Evolutionary conservation across 2,888 invertebrate genomes (phyloP), one percentile per base, ranked within the genome.

Genomic region (Pollenia griseotomentosa): DNA sequence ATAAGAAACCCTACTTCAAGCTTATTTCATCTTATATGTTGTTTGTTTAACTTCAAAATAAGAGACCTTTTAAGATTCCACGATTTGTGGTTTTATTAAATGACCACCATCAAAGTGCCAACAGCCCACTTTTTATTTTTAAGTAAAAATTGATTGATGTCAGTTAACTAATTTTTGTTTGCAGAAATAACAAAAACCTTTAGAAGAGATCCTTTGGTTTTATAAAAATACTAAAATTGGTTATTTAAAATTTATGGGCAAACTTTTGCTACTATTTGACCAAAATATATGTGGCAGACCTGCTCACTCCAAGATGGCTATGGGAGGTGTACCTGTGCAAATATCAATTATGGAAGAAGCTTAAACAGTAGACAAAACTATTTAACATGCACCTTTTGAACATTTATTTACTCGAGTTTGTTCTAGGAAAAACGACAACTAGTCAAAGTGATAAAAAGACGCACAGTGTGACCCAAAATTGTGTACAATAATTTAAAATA

Each of bases 91-190:
- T 57, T 23, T 53, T 55, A 23, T 48, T 42, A 78, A 83, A 57
- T 80, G 88, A 78, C 86, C 88, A 86, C 84, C 83, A 86, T 74
- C 65, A 59, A 71, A 86, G 86, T 88, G 88, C 81, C 81, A 88
- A 88, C 86, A 88, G 83, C 71, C 71, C 57, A 85, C 59, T 78
- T 75, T 63, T 68, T 33, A 44, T n/a, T 48, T 63, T 48, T 63
- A 19, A 71, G 55, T 71, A 70, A 44, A 55, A 63, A 81, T 81
- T 88, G 88, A 88, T 88, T 88, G 86, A 88, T 88, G 88, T 59
- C 70, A 63, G 79, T 53, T 59, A 53, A 19, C 63, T 14, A 61
- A 44, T 33, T 65, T 79, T 19, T 42, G 16, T 12, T 42, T 33
- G 2, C 7, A 42, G 33, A 33, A 68, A 74, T 14, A 46, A 10